A percentile compares a stretch with the other conserved stretches of the same genome.
phyloP scores from a whole-genome alignment of 2,888 invertebrate genomes.

The Chaitophorus viminalis region DNA sequence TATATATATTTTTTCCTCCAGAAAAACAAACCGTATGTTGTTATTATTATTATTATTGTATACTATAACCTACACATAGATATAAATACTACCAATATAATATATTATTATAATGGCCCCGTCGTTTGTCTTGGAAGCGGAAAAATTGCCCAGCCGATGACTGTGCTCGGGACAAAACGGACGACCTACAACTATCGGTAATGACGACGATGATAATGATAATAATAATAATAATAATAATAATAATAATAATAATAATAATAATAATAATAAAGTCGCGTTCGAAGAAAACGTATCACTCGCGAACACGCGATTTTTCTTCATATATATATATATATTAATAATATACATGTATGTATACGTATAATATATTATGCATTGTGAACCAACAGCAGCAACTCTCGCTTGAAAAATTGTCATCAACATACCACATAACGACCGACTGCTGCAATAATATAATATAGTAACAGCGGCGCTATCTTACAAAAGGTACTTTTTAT shows the following conservation, averaged over 20 bases:
- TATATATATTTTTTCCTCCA: neutral
- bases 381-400: neutral
- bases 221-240: too few species aligned
- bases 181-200: neutral
- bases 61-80: too few species aligned
- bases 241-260: too few species aligned
- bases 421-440: neutral
- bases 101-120: neutral
- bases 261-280: slow-evolving; percentile 13
- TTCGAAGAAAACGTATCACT: slow-evolving; percentile 34
- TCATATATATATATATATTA: neutral
- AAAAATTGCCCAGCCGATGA: slow-evolving; percentile 6
- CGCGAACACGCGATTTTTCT: slow-evolving; percentile 30
- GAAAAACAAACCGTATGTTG: neutral
- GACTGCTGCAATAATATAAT: slow-evolving; percentile 26
- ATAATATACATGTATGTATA: too few species aligned
- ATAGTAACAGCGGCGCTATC: slow-evolving; percentile 28
- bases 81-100: neutral
- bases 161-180: neutral
- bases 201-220: neutral
- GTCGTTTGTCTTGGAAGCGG: neutral
- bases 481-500: slow-evolving; percentile 15
- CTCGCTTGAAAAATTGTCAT: slow-evolving; percentile 24
- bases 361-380: neutral
- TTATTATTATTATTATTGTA: neutral